Evolutionary conservation across 2,113 vertebrate genomes (phyloP), one percentile per base, ranked within the genome.

Genomic region (Phaethornis superciliosus): DNA sequence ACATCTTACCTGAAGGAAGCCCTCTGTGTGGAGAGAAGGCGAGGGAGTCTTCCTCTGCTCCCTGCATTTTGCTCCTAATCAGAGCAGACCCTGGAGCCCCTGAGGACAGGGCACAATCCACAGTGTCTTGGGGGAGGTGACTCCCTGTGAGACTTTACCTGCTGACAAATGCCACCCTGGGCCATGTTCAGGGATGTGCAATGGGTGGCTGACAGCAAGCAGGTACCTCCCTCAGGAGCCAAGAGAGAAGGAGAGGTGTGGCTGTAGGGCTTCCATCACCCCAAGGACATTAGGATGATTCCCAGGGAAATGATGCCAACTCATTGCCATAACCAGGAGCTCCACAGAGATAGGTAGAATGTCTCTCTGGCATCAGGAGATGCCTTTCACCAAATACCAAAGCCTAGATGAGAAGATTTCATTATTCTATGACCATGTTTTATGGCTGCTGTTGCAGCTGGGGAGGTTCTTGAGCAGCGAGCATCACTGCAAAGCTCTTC

Each of bases 231-330:
- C 47, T 76, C 3, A 12, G 14, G 42, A 44, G 24, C 14, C 23
- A 67, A 24, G n/a, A 28, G 15, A 3, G 0, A 2, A 44, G 12
- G 1, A 18, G 22, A 18, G 17, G n/a, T 11, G 26, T 0, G 3
- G 40, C 55, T 74, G 54, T 9, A 0, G 23, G 3, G 14, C 9
- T 89, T 58, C 8, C 5, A 58, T 2, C 49, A 44, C 13, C 0
- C 0, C 47, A 40, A 56, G 65, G 32, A 56, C 6, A 16, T 62
- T 32, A 0, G 1, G 10, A 65, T 18, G 3, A 0, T 51, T 63
- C 28, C 1, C 3, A 85, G 22, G 51, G n/a, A 15, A 76, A 71
- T 69, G 30, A 6, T 3, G 1, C 8, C 12, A 0, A 0, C 51
- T 72, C 62, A 15, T 18, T 68, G 22, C 68, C 35, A 5, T 28